phyloP scores from a whole-genome alignment of 2,888 invertebrate species.

The Pollenia griseotomentosa region DNA sequence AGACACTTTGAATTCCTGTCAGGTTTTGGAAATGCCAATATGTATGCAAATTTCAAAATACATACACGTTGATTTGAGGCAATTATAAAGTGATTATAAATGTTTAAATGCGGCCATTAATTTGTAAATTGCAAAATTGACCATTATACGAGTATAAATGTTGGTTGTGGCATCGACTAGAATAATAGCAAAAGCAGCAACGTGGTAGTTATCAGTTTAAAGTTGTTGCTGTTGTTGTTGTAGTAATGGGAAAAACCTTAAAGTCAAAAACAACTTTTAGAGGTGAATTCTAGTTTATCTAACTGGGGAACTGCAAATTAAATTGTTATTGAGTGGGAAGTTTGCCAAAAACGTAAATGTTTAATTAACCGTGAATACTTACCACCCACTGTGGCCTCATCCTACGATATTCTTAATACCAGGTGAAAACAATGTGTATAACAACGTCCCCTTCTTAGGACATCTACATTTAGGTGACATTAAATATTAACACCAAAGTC shows the following conservation, averaged over 20 bases:
- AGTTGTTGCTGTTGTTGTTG: conserved; percentile 18
- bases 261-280: conserved; percentile 33
- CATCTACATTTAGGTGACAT: too few species aligned
- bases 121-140: conserved; percentile 71
- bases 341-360: neutral
- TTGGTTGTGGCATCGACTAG: conserved; percentile 18
- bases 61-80: conserved; percentile 37
- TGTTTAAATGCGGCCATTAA: conserved; percentile 70
- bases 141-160: conserved; percentile 32
- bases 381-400: too few species aligned
- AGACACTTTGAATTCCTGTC: conserved; percentile 53
- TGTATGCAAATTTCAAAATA: conserved; percentile 42
- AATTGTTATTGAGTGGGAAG: neutral
- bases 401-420: too few species aligned
- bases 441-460: too few species aligned
- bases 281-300: conserved; percentile 37
- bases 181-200: conserved; percentile 65
- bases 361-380: too few species aligned
- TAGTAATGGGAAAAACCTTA: conserved; percentile 43
- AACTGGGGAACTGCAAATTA: neutral
- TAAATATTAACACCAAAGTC: too few species aligned
- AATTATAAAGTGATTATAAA: conserved; percentile 74
- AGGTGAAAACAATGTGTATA: too few species aligned
- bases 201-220: conserved; percentile 37
- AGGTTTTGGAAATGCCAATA: conserved; percentile 43